These are phyloP conservation scores for Sarcophaga bullata DNA, from an alignment of 1,140 invertebrate species.

Conservation along the genomic window DNA sequence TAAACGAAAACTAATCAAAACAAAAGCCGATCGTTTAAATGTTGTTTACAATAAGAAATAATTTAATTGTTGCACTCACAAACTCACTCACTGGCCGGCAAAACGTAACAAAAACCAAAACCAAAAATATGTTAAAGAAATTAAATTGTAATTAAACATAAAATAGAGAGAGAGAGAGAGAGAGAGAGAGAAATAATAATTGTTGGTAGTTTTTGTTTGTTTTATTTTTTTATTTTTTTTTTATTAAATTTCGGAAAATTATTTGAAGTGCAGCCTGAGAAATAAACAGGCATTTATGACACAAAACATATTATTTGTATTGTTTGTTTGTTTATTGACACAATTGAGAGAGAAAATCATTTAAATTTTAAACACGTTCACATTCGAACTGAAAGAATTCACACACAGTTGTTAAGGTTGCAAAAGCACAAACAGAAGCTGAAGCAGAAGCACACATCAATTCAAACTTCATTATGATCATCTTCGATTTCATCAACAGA, in stretches of 20 bases:
- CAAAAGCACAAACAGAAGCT: too few relatives aligned
- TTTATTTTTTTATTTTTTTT: neutral
- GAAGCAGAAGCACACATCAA: too few relatives aligned
- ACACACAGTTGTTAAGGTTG: neutral
- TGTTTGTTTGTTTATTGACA: neutral
- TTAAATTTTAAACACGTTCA: slow-evolving; percentile 18
- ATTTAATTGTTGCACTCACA: neutral
- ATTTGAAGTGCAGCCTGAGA: neutral
- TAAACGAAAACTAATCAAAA: neutral
- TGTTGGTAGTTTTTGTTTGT: neutral
- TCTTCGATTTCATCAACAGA: too few relatives aligned
- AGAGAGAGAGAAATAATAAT: neutral
- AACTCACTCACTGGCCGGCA: neutral
- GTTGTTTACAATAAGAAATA: neutral
- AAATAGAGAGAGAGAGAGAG: too few relatives aligned
- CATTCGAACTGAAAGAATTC: neutral
- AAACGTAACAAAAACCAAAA: neutral
- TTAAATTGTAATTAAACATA: neutral
- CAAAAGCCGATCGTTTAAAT: neutral
- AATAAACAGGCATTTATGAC: neutral
- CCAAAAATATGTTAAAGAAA: neutral
- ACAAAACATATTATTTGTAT: neutral
- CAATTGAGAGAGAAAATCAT: neutral
- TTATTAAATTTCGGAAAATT: neutral
- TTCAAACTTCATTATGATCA: too few relatives aligned